Percentiles rank a stretch among this genome's conserved stretches.
Evolutionary conservation across 2,888 invertebrate species (phyloP).

Genomic region (Romanomermis culicivorax): DNA sequence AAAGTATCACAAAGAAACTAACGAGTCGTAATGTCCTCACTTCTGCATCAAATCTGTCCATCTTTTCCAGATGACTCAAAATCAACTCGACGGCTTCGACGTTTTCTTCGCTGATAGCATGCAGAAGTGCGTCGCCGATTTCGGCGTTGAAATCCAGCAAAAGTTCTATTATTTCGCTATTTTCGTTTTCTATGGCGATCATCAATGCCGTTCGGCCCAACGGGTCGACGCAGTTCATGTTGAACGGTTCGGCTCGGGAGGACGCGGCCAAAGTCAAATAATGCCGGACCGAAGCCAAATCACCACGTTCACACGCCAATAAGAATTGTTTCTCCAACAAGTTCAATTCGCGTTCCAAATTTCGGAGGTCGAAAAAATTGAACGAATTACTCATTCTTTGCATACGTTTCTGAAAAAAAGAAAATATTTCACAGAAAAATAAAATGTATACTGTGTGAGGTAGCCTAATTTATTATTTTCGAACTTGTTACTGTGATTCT

Average conservation of each 20-base stretch:
- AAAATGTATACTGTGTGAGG: no score
- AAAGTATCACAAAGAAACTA: no score
- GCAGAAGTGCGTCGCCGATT: conserved; percentile 37
- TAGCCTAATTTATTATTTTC: no score
- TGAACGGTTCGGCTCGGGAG: conserved; percentile 38
- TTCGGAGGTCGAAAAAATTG: no score
- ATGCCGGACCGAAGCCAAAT: conserved; percentile 56
- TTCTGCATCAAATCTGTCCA: conserved; percentile 21
- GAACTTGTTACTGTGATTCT: no score
- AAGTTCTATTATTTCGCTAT: conserved; percentile 81
- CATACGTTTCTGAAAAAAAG: no score
- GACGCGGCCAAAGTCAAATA: conserved; percentile 20
- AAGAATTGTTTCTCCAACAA: conserved; percentile 40
- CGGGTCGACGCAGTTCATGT: conserved; percentile 78
- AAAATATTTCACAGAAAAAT: no score
- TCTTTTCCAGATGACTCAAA: conserved; percentile 64
- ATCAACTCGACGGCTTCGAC: conserved; percentile 91
- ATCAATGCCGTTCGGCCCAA: conserved; percentile 68
- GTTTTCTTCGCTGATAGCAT: conserved; percentile 82
- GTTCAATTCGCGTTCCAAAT: background rate
- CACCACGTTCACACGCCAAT: conserved; percentile 72
- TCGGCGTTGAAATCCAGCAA: conserved; percentile 64
- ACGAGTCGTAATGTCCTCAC: no score
- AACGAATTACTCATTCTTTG: no score
- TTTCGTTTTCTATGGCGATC: conserved; percentile 79